Evolutionary conservation across 2,888 invertebrate species (phyloP).

Genomic region (Ornithoptera priamus): DNA sequence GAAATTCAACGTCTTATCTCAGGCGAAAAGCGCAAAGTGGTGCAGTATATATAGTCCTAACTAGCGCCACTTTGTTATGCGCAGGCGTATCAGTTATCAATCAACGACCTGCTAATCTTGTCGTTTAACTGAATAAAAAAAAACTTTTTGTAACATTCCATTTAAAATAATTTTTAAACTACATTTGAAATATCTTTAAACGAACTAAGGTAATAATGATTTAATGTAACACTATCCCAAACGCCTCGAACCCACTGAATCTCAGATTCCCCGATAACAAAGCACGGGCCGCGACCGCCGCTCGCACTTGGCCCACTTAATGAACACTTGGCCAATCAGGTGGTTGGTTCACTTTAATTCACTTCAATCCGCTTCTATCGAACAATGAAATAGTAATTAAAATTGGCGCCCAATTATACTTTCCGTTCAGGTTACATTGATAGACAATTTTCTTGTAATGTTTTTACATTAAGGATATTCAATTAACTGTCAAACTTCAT

Average conservation of each 20-base stretch:
- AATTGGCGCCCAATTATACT: constrained; percentile 4
- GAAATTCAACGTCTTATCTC: no score
- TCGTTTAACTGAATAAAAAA: no score
- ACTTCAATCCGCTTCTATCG: constrained; percentile 9
- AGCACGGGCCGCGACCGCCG: constrained; percentile 10
- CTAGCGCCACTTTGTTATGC: no score
- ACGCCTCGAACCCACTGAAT: constrained; percentile 3
- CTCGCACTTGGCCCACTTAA: constrained; percentile 28
- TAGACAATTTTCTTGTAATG: background rate
- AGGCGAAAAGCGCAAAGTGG: no score
- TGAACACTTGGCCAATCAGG: constrained; percentile 23
- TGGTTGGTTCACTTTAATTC: constrained; percentile 16
- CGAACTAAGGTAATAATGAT: background rate
- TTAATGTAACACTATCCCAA: background rate
- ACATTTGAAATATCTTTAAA: no score
- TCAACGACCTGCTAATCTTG: no score
- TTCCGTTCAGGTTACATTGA: background rate
- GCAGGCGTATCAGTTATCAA: no score
- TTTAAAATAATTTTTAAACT: no score
- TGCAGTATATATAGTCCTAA: no score
- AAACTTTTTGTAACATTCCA: no score
- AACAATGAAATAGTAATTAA: constrained; percentile 18
- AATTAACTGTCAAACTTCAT: background rate
- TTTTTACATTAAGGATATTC: constrained; percentile 1
- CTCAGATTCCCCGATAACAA: constrained; percentile 19